phyloP scores from a whole-genome alignment of 1,140 invertebrate genomes.

The Diorhabda carinulata region DNA sequence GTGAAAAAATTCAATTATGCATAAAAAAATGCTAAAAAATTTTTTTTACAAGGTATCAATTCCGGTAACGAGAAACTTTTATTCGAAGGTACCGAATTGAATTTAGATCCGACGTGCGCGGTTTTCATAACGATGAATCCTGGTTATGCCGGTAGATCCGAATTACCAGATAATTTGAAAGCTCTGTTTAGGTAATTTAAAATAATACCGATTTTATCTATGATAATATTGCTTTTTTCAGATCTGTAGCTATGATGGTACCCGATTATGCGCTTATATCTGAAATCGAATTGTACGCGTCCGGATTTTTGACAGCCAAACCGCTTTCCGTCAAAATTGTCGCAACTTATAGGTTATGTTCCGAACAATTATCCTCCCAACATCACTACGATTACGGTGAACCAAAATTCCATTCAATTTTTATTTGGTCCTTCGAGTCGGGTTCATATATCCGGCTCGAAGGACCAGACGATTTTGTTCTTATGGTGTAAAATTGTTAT shows the following conservation, averaged over 20 bases:
- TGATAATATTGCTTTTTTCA: constrained; percentile 27
- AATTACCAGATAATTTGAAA: constrained; percentile 93
- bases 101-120: constrained; percentile 84
- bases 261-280: constrained; percentile 93
- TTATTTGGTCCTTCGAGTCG: neutral
- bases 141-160: constrained; percentile 85
- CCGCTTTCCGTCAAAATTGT: constrained; percentile 92
- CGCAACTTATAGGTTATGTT: constrained; percentile 87
- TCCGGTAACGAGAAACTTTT: constrained; percentile 67
- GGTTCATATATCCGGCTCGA: constrained; percentile 7
- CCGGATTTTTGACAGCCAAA: constrained; percentile 86
- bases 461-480: neutral
- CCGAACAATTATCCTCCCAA: constrained; percentile 91
- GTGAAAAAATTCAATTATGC: neutral
- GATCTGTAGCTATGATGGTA: constrained; percentile 97
- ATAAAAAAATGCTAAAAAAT: constrained; percentile 37
- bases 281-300: constrained; percentile 90
- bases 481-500: too few species aligned
- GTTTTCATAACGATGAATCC: constrained; percentile 98
- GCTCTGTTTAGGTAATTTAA: constrained; percentile 65
- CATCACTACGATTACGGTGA: constrained; percentile 93
- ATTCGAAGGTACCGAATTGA: constrained; percentile 87
- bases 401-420: neutral
- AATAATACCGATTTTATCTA: neutral
- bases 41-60: constrained; percentile 56